These are phyloP conservation scores for Drosophila pseudotalamancana DNA, from an alignment of 2,888 invertebrate genomes.

Conservation along the genomic window DNA sequence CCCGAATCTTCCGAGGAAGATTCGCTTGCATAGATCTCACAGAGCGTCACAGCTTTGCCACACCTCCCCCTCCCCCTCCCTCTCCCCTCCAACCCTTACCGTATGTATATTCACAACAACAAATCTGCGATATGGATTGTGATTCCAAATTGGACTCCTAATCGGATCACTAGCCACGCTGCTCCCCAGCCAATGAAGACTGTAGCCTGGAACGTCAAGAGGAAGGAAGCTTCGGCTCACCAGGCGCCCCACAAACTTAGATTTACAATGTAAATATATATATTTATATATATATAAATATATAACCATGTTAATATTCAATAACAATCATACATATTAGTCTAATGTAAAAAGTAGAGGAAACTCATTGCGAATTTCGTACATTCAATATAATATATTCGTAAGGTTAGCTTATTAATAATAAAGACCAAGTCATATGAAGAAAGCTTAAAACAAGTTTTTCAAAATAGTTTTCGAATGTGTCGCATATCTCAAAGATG, in stretches of 20 bases:
- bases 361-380: constrained; percentile 22
- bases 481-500: not conserved
- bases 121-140: constrained; percentile 46
- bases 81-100: too few relatives aligned
- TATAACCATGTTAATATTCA: constrained; percentile 1
- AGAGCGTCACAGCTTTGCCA: constrained; percentile 14
- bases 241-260: constrained; percentile 22
- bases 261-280: constrained; percentile 28
- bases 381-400: constrained; percentile 7
- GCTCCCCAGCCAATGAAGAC: constrained; percentile 57
- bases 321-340: constrained; percentile 9
- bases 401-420: constrained; percentile 25
- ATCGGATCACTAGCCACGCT: constrained; percentile 9
- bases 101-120: constrained; percentile 4
- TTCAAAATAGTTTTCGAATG: too few relatives aligned
- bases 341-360: constrained; percentile 12
- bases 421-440: constrained; percentile 68
- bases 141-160: not conserved
- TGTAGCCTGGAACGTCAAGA: constrained; percentile 42
- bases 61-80: not conserved
- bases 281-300: constrained; percentile 18
- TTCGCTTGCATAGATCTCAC: constrained; percentile 67
- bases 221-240: constrained; percentile 9
- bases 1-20: constrained; percentile 73
- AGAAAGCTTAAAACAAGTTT: constrained; percentile 1